Evolutionary conservation across 35 echinoderm and acorn worm species (phyloP), one percentile per base, ranked within the genome.

Genomic region (Apostichopus japonicus): DNA sequence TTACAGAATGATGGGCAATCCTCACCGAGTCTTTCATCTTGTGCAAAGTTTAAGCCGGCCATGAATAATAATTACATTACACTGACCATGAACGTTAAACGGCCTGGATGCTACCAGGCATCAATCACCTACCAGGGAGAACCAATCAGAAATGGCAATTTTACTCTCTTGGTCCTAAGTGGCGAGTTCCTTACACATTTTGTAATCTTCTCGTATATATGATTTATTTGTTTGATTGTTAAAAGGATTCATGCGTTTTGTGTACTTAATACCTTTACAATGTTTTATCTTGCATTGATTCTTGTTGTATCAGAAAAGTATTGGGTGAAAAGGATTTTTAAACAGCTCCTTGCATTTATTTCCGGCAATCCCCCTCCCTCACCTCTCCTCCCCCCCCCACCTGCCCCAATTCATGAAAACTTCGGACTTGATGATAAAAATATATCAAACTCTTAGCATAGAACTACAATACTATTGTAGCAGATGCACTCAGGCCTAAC

Each of bases 121-220:
- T 80, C 90, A 21, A 95, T 92, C 27, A 95, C 93, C 25, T 96
- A 95, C 62, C 54, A 93, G 79, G 93, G 78, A 10, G 73, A 78
- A 4, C 79, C 78, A 54, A 84, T 99, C 59, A 93, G 82, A 53
- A 96, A 99, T 95, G 97, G 97, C 33, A 95, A 93, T n/a, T 99
- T 99, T 51, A 99, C 91, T 83, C 94, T 99, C 83, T 80, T 99
- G 23, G 97, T 99, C 23, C 80, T 99, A 4, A 93, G 54, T 90
- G 93, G 97, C 96, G 15, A 95, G 94, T 94, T 93, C 23, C n/a
- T 23, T 75, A 1, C 0, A 19, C 7, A 61, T 61, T 75, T 2
- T 75, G 15, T 75, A 75, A 8, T 13, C 7, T 61, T 13, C 13
- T 61, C 13, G 7, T 8, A 61, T 61, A 7, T 61, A 6, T 75